Evolutionary conservation across 2,888 invertebrate genomes (phyloP), one percentile per base, ranked within the genome.

Genomic region (Selenia dentaria): DNA sequence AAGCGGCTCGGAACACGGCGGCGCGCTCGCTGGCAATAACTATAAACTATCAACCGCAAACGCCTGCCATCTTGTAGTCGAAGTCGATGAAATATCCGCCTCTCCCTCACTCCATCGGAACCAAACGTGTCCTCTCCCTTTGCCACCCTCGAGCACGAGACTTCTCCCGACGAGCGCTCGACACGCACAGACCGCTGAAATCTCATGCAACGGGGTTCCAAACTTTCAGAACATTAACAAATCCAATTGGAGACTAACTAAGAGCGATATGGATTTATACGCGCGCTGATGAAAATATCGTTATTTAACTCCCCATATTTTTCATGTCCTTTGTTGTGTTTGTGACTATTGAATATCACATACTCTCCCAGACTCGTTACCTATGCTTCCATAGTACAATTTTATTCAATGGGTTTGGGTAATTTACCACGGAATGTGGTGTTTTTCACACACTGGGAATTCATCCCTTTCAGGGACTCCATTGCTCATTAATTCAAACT

Each of bases 41-140:
- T 87, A 90, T 89, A 89, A 89, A 90, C 89, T 89, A 89, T 88
- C 88, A 86, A 83, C 89, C 89, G 79, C 89, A 85, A 89, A 86
- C 79, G 86, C 85, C 88, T 89, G 84, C 89, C 87, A 87, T 90
- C 89, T 89, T 89, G 87, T 82, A 84, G 73, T 68, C 60, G 74
- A 70, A 86, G 73, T 79, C 83, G 86, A 83, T 87, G 86, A 81
- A 83, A 80, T 79, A 81, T 75, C 78, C 70, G 62, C 80, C 75
- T 84, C 84, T 83, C 81, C 67, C 81, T 83, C 80, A 64, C 72
- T 69, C 79, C 68, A 63, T 54, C 45, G 59, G 64, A 39, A 57
- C 13, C 28, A 2, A 55, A 60, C 51, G 57, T 51, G 41, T 62
- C 54, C 50, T 79, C 79, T 76, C 79, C 78, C 76, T 81, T 64